Conservation (phyloP, 1,140 invertebrate genomes). For the Achatina immaculata region DNA sequence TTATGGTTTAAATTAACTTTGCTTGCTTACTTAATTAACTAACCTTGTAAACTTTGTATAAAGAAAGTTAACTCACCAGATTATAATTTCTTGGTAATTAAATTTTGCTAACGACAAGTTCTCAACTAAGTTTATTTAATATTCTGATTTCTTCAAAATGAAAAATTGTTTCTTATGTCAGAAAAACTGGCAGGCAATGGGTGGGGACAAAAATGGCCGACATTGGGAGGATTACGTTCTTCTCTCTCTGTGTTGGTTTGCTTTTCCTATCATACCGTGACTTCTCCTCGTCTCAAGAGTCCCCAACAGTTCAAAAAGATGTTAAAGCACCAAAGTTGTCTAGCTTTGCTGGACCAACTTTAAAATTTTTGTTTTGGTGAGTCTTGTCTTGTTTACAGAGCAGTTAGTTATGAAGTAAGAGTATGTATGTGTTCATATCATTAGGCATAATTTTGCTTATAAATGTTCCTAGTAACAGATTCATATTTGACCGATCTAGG, state of each 20-base stretch:
- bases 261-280: constrained; percentile 62
- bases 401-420: neutral
- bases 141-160: no score
- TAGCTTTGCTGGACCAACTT: constrained; percentile 71
- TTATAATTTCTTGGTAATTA: no score
- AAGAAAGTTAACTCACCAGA: no score
- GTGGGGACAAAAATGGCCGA: constrained; percentile 60
- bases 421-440: neutral
- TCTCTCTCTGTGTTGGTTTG: constrained; percentile 53
- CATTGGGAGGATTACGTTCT: constrained; percentile 49
- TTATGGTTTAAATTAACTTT: no score
- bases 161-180: no score
- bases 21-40: no score
- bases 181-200: no score
- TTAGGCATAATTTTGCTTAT: neutral
- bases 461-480: neutral
- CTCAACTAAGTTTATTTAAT: no score
- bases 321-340: constrained; percentile 71
- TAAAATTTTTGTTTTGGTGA: constrained; percentile 75
- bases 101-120: no score
- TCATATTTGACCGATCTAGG: neutral
- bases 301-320: constrained; percentile 59
- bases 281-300: constrained; percentile 57
- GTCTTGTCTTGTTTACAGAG: constrained; percentile 19
- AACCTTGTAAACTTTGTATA: no score